Conservation (phyloP, 2,797 vertebrate species). For the Acrossocheilus wenchowensis region DNA sequence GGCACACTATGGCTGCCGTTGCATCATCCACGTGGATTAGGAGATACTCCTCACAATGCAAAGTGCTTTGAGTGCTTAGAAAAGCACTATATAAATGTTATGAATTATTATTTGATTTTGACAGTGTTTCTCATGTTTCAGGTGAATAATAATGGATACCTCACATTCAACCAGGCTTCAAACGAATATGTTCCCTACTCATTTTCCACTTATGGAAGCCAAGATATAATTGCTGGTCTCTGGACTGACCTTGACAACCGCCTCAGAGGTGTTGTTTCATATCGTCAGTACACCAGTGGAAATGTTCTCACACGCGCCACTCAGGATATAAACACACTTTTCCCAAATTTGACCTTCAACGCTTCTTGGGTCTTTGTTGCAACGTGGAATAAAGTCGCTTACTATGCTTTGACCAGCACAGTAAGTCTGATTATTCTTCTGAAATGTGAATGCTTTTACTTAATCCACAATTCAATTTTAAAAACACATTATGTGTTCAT, state of each 20-base stretch:
- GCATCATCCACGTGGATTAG: no score
- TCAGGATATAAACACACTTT: neutral
- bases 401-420: neutral
- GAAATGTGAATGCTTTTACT: neutral
- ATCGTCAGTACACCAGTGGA: neutral
- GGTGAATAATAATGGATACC: slow-evolving; percentile 71
- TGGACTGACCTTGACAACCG: neutral
- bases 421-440: neutral
- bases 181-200: slow-evolving; percentile 49
- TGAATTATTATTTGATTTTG: no score
- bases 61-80: no score
- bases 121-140: slow-evolving; percentile 32
- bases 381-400: neutral
- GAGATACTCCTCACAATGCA: no score
- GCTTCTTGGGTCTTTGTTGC: slow-evolving; percentile 24
- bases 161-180: slow-evolving; percentile 54
- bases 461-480: neutral
- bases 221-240: neutral
- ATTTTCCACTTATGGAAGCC: neutral
- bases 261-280: neutral
- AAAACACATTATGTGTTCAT: no score
- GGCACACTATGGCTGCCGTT: no score
- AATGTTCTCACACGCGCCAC: neutral
- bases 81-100: no score
- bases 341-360: neutral